Conservation (phyloP, 2,888 invertebrate species). For the Dicyrtoma fusca region DNA sequence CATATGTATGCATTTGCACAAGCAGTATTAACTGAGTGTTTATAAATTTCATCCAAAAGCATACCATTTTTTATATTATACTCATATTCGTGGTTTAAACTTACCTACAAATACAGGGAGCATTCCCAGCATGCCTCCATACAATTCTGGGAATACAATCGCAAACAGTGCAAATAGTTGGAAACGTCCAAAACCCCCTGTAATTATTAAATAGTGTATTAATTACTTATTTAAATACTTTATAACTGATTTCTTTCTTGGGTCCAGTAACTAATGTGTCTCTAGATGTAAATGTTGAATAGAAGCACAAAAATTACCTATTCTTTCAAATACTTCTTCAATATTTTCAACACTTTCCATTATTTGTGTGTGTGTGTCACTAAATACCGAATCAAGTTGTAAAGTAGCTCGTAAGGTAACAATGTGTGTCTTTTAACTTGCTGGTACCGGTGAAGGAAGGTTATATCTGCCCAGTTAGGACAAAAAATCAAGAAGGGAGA, state of each 20-base stretch:
- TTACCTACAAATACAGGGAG: conserved; percentile 41
- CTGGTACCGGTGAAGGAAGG: too few species aligned
- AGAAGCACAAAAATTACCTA: neutral
- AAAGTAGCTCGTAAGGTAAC: too few species aligned
- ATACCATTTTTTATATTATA: too few species aligned
- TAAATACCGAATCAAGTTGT: too few species aligned
- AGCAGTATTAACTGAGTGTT: neutral
- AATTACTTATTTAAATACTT: too few species aligned
- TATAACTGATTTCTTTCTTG: too few species aligned
- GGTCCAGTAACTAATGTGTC: neutral
- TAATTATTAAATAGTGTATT: neutral
- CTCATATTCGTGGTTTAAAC: too few species aligned
- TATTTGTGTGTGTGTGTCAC: too few species aligned
- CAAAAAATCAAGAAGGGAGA: too few species aligned
- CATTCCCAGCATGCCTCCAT: conserved; percentile 39
- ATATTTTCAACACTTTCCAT: conserved; percentile 8
- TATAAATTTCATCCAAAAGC: neutral
- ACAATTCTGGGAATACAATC: conserved; percentile 39
- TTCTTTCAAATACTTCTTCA: conserved; percentile 19
- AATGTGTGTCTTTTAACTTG: too few species aligned
- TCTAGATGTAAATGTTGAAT: neutral
- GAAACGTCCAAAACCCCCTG: conserved; percentile 45
- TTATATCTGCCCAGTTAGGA: too few species aligned
- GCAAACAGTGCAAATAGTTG: conserved; percentile 38
- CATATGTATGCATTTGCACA: neutral